Evolutionary conservation across 2,888 invertebrate species (phyloP), one percentile per base, ranked within the genome.

Genomic region (Morpho deidamia): DNA sequence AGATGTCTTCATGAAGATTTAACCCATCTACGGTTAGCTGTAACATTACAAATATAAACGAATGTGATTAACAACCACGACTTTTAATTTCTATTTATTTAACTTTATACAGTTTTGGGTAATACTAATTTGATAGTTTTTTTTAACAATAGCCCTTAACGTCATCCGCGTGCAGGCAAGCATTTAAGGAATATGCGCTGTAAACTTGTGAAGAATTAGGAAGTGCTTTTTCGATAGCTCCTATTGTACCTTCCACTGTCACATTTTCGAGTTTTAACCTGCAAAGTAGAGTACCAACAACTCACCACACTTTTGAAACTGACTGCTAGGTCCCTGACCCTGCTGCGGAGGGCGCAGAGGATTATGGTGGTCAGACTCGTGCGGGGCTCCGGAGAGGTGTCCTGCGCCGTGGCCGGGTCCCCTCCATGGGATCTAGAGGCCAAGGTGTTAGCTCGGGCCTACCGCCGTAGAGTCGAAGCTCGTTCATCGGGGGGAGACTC

Each of bases 1-100:
- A 10, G 46, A 52, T 42, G 42, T 52, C 52, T 42, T 40, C 9
- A 8, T 46, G 11, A 14, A 52, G 10, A 37, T 45, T 23, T 10
- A 52, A 35, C 23, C 42, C 52, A 14, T 46, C 44, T 11, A 51
- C 8, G 9, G 10, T 32, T 4, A 52, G 14, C 46, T 45, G 46
- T 23, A 40, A 40, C 11, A 11, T 39, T n/a, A 39, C 5, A 37
- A 7, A 11, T 10, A 8, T 11, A 39, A 11, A 8, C 14, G n/a
- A 11, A 9, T n/a, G 33, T 12, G 12, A 10, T 10, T 37, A 37
- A 3, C 5, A 9, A 3, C 35, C 8, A 37, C 35, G 35, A 37
- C 35, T 37, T 37, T 10, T 10, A 23, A 23, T 23, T 23, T 23
- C 2, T 23, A 5, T 5, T 23, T 23, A 23, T 23, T 0, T 23